phyloP scores from a whole-genome alignment of 2,797 vertebrate species.

The Micrastur ruficollis region DNA sequence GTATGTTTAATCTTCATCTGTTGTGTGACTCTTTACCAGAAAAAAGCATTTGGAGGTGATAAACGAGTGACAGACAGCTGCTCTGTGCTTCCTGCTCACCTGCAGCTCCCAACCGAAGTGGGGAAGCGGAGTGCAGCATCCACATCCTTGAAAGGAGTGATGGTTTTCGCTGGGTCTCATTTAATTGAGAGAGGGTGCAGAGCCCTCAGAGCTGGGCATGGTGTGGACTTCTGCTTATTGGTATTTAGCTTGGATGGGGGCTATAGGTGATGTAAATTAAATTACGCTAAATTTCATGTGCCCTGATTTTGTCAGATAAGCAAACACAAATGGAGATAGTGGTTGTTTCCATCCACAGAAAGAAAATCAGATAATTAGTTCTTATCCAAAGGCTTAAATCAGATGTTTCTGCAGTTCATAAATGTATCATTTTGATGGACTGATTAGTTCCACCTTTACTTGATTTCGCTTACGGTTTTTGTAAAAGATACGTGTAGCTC shows the following conservation, averaged over 20 bases:
- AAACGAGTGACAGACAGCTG: not conserved
- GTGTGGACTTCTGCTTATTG: not conserved
- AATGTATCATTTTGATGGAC: not conserved
- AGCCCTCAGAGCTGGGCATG: not conserved
- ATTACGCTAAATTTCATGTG: not conserved
- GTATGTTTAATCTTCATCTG: not conserved
- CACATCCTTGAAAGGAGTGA: not conserved
- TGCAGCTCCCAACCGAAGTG: not conserved
- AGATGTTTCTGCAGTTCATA: not conserved
- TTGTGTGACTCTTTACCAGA: not conserved
- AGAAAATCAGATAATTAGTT: not conserved
- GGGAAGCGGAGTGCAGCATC: rapidly evolving
- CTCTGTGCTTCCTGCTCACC: not conserved
- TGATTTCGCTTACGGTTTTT: not conserved
- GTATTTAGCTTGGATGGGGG: not conserved
- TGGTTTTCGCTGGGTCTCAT: not conserved
- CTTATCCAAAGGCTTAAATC: not conserved
- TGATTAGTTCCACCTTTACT: not conserved
- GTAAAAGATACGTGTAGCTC: not conserved
- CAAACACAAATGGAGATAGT: not conserved
- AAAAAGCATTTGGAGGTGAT: not conserved
- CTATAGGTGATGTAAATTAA: not conserved
- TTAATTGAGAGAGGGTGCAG: not conserved
- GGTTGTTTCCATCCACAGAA: not conserved
- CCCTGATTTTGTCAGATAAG: not conserved